phyloP scores from a whole-genome alignment of 2,797 vertebrate genomes.

The Aulostomus chinensis region DNA sequence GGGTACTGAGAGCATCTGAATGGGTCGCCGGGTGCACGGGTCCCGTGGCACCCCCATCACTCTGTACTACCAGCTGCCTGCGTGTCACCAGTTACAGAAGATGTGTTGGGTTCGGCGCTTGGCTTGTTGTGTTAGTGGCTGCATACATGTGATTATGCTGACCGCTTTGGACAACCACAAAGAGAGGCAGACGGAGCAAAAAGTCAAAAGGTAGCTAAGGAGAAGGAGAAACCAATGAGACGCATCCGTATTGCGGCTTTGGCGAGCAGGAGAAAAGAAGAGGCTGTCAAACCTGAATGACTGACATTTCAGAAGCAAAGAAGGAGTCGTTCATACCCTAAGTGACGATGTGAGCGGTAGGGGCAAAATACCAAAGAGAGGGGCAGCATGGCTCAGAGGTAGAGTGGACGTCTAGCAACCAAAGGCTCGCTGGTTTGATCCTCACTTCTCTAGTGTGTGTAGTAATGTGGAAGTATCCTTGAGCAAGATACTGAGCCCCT shows the following conservation, averaged over 20 bases:
- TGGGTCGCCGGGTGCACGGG: constrained; percentile 24
- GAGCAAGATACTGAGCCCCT: too few species aligned
- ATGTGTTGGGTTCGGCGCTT: constrained; percentile 28
- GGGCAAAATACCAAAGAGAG: not conserved
- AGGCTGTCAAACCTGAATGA: not conserved
- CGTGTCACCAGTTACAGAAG: constrained; percentile 40
- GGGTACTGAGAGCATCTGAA: constrained; percentile 16
- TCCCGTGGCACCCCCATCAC: constrained; percentile 6
- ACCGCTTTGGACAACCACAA: constrained; percentile 37
- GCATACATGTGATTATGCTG: constrained; percentile 47
- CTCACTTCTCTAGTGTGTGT: too few species aligned
- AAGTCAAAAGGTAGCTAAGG: not conserved
- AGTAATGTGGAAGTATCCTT: too few species aligned
- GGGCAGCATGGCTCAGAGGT: too few species aligned
- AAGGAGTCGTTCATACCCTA: not conserved
- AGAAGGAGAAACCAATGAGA: not conserved
- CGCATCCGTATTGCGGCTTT: too few species aligned
- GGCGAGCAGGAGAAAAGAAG: too few species aligned
- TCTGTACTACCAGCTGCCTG: constrained; percentile 21
- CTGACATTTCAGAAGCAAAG: not conserved
- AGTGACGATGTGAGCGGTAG: not conserved
- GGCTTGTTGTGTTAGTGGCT: constrained; percentile 39
- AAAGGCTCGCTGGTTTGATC: too few species aligned
- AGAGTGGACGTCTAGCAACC: too few species aligned
- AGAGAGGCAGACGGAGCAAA: constrained; percentile 14